A percentile compares a stretch with the other conserved stretches of the same genome.
Conservation (phyloP, 2,888 invertebrate genomes). For the Lasiommata megera region DNA sequence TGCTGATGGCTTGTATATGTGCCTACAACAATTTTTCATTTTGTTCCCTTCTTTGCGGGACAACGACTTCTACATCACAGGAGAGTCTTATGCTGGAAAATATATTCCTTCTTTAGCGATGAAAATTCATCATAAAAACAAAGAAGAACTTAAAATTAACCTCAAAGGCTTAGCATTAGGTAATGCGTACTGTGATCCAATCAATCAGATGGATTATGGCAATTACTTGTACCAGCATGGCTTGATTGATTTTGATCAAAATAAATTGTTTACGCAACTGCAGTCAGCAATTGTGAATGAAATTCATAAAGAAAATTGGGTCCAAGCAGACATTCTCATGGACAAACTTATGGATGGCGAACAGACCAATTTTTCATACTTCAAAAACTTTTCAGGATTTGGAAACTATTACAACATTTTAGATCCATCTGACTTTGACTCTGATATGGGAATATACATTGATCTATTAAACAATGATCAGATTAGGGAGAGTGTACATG, state of each 20-base stretch:
- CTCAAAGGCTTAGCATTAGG: constrained; percentile 78
- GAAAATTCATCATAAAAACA: constrained; percentile 75
- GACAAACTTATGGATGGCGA: constrained; percentile 83
- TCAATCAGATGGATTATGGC: constrained; percentile 74
- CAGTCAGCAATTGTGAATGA: constrained; percentile 79
- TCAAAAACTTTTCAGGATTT: constrained; percentile 87
- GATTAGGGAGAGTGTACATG: constrained; percentile 81
- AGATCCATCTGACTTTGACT: constrained; percentile 63
- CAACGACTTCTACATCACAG: constrained; percentile 82
- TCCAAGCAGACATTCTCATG: constrained; percentile 85
- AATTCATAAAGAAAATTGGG: constrained; percentile 83
- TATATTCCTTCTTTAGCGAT: constrained; percentile 74
- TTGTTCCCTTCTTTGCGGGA: constrained; percentile 77
- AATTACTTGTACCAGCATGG: constrained; percentile 76
- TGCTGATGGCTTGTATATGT: constrained; percentile 75
- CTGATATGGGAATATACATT: constrained; percentile 58
- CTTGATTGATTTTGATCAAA: constrained; percentile 79
- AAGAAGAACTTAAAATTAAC: constrained; percentile 58
- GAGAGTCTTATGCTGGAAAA: constrained; percentile 84
- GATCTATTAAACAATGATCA: constrained; percentile 55
- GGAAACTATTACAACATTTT: constrained; percentile 88
- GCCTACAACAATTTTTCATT: constrained; percentile 80
- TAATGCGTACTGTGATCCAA: constrained; percentile 76
- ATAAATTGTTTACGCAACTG: constrained; percentile 77
- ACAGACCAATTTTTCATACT: constrained; percentile 62